phyloP scores from a whole-genome alignment of 2,888 invertebrate genomes.

The Criorhina ranunculi region DNA sequence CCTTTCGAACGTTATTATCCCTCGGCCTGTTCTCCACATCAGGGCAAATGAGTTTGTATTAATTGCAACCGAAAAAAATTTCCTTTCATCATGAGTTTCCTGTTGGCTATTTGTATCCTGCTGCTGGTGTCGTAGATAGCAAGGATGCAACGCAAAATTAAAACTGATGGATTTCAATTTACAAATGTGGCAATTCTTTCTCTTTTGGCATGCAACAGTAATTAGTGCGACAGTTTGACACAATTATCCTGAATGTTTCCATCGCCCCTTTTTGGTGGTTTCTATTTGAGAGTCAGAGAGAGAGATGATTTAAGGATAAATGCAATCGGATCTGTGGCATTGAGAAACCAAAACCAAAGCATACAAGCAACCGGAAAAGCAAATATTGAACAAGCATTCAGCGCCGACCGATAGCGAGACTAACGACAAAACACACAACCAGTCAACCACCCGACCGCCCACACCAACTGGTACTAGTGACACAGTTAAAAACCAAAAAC shows the following conservation, averaged over 20 bases:
- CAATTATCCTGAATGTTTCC: conserved; percentile 55
- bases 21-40: conserved; percentile 8
- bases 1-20: conserved; percentile 7
- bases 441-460: background rate
- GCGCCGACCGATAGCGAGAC: conserved; percentile 7
- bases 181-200: conserved; percentile 51
- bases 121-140: background rate
- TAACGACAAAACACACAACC: background rate
- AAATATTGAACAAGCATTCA: conserved; percentile 56
- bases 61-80: conserved; percentile 62
- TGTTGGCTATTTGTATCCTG: conserved; percentile 35
- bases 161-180: conserved; percentile 73
- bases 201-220: conserved; percentile 42
- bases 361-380: conserved; percentile 58
- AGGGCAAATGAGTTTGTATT: conserved; percentile 54
- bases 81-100: conserved; percentile 52
- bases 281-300: background rate
- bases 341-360: conserved; percentile 39
- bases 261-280: background rate
- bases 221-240: conserved; percentile 75
- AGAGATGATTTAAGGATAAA: conserved; percentile 8
- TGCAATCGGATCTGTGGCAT: conserved; percentile 44
- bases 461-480: background rate
- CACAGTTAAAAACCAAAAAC: background rate
- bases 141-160: conserved; percentile 54